phyloP scores from a whole-genome alignment of 2,888 invertebrate genomes.

The Dusona sp. region DNA sequence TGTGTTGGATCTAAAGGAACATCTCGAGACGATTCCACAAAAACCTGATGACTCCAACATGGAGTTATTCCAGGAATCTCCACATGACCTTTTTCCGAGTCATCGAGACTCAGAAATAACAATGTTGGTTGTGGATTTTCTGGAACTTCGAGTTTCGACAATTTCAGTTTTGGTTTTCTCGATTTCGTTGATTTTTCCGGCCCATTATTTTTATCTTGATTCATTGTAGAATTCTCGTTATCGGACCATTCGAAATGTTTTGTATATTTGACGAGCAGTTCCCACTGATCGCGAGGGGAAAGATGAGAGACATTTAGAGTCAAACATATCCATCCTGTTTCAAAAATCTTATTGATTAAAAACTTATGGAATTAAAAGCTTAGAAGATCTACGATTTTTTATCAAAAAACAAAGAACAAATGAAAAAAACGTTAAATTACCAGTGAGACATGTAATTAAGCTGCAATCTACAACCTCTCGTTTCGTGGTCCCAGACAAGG shows the following conservation, averaged over 20 bases:
- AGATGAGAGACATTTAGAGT: slow-evolving; percentile 71
- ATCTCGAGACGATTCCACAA: slow-evolving; percentile 82
- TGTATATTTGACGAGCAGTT: slow-evolving; percentile 74
- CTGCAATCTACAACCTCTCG: slow-evolving; percentile 84
- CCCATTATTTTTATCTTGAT: not conserved
- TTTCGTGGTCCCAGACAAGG: slow-evolving; percentile 80
- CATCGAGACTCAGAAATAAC: slow-evolving; percentile 70
- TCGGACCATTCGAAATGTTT: slow-evolving; percentile 72
- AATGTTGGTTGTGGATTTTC: slow-evolving; percentile 63
- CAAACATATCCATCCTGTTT: slow-evolving; percentile 75
- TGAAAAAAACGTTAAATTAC: slow-evolving; percentile 77
- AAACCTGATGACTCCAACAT: slow-evolving; percentile 81
- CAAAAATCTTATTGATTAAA: not conserved
- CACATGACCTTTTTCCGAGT: slow-evolving; percentile 68
- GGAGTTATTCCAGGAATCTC: slow-evolving; percentile 79
- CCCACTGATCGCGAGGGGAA: slow-evolving; percentile 75
- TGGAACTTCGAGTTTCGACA: slow-evolving; percentile 23
- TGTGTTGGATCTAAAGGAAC: slow-evolving; percentile 79
- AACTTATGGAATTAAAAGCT: not conserved
- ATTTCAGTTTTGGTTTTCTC: slow-evolving; percentile 28
- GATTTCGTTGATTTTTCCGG: slow-evolving; percentile 37
- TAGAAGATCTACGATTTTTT: not conserved
- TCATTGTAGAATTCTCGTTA: not conserved
- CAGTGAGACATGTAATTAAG: slow-evolving; percentile 84
- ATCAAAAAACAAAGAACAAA: not conserved